Conservation (phyloP, 2,888 invertebrate species). For the Beris chalybata region DNA sequence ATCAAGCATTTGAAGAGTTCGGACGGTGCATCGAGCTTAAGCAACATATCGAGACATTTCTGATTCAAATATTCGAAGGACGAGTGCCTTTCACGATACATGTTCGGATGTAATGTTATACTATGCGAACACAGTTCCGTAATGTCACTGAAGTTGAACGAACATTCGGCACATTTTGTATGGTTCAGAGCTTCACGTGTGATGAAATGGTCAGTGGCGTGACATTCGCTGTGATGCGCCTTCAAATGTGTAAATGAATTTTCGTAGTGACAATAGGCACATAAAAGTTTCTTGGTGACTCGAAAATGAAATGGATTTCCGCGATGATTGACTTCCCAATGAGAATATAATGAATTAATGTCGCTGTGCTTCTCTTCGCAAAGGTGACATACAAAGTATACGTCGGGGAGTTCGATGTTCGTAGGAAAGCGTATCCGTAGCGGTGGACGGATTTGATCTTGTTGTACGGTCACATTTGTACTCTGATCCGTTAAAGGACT, state of each 20-base stretch:
- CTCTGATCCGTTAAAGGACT: not conserved
- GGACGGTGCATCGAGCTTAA: not conserved
- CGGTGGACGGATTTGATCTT: not conserved
- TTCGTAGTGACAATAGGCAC: constrained; percentile 7
- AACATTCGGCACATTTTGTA: constrained; percentile 19
- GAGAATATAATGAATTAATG: not conserved
- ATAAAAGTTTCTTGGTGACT: constrained; percentile 8
- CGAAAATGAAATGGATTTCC: constrained; percentile 6
- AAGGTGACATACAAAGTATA: constrained; percentile 2
- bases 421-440: not conserved
- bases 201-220: constrained; percentile 1
- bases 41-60: not conserved
- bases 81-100: constrained; percentile 2
- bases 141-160: not conserved
- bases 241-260: constrained; percentile 8
- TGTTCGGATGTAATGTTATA: not conserved
- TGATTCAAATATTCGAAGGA: constrained; percentile 12
- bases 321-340: not conserved
- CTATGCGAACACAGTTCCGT: not conserved
- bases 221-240: not conserved
- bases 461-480: not conserved
- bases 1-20: not conserved
- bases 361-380: not conserved
- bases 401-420: constrained; percentile 1
- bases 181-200: not conserved